Percentiles rank a stretch among this genome's conserved stretches.
Conservation (phyloP, 2,797 vertebrate species). For the Crenuchus spilurus region DNA sequence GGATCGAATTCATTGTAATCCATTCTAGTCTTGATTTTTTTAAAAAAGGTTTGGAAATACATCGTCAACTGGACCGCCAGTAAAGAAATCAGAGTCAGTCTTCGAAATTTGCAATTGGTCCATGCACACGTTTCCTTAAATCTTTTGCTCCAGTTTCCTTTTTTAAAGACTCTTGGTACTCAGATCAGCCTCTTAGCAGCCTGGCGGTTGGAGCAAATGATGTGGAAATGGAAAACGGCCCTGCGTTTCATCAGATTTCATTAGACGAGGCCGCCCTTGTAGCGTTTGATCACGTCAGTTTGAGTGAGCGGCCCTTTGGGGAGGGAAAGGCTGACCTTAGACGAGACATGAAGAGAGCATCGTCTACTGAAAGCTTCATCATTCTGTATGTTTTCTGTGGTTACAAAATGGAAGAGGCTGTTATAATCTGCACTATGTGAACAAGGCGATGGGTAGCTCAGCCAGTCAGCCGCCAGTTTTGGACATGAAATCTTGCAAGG, state of each 20-base stretch:
- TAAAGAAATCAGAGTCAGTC: too few species aligned
- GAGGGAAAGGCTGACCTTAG: constrained; percentile 18
- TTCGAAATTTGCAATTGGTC: too few species aligned
- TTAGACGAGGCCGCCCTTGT: constrained; percentile 33
- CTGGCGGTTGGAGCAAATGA: not conserved
- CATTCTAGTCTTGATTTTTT: too few species aligned
- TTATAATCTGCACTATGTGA: constrained; percentile 62
- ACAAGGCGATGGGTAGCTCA: constrained; percentile 66
- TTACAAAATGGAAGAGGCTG: constrained; percentile 8
- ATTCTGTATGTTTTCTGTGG: not conserved
- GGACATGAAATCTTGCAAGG: not conserved
- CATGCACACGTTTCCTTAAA: too few species aligned
- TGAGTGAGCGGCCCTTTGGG: constrained; percentile 42
- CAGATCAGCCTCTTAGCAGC: constrained; percentile 43
- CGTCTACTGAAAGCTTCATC: not conserved
- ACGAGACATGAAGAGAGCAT: constrained; percentile 43
- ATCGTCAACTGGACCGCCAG: too few species aligned
- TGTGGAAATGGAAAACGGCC: not conserved
- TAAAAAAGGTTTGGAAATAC: too few species aligned
- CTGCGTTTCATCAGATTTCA: constrained; percentile 16
- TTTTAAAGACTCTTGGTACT: constrained; percentile 35
- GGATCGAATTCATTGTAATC: too few species aligned
- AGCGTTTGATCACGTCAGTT: constrained; percentile 45
- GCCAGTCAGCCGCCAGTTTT: constrained; percentile 46
- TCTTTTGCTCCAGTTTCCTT: constrained; percentile 11